A percentile compares a stretch with the other conserved stretches of the same genome.
Evolutionary conservation across 2,888 invertebrate genomes (phyloP).

Genomic region (Lordiphosa andalusiaca): DNA sequence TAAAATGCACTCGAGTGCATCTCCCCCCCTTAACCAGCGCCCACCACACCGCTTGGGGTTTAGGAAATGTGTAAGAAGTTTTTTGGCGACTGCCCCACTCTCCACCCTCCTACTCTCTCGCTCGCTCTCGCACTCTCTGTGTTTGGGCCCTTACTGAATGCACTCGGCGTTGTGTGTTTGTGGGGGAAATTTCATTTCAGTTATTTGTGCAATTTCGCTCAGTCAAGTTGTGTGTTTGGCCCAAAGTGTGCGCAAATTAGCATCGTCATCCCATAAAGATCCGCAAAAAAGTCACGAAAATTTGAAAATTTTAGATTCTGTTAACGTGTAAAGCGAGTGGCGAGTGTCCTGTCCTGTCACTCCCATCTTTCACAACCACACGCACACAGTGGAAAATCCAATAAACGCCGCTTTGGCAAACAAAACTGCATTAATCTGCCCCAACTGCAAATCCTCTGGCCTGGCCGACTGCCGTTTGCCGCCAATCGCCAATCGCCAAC

Average conservation of each 20-base stretch:
- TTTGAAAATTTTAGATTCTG: conserved; percentile 12
- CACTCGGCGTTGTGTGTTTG: conserved; percentile 20
- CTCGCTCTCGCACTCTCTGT: conserved; percentile 1
- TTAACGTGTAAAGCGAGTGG: not conserved
- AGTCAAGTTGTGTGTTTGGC: conserved; percentile 70
- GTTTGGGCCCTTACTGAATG: conserved; percentile 33
- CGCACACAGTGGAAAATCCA: conserved; percentile 11
- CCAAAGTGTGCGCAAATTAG: conserved; percentile 42
- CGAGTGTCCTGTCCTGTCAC: not conserved
- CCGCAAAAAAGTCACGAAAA: conserved; percentile 20
- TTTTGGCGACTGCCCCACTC: conserved; percentile 38
- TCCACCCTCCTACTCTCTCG: conserved; percentile 12
- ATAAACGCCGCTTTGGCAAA: conserved; percentile 32
- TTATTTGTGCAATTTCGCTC: conserved; percentile 74
- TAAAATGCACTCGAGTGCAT: conserved; percentile 70
- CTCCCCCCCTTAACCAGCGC: conserved; percentile 10
- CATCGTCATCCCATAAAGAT: conserved; percentile 36
- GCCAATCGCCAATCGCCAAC: conserved; percentile 17
- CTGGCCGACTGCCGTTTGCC: conserved; percentile 18
- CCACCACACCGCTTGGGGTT: conserved; percentile 14
- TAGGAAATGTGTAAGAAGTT: conserved; percentile 28
- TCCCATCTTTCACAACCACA: conserved; percentile 9
- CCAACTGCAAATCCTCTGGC: not conserved
- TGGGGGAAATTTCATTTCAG: conserved; percentile 65
- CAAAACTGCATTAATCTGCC: conserved; percentile 45